These are phyloP conservation scores for Xanthorhoe designata DNA, from an alignment of 2,888 invertebrate species.

Conservation along the genomic window DNA sequence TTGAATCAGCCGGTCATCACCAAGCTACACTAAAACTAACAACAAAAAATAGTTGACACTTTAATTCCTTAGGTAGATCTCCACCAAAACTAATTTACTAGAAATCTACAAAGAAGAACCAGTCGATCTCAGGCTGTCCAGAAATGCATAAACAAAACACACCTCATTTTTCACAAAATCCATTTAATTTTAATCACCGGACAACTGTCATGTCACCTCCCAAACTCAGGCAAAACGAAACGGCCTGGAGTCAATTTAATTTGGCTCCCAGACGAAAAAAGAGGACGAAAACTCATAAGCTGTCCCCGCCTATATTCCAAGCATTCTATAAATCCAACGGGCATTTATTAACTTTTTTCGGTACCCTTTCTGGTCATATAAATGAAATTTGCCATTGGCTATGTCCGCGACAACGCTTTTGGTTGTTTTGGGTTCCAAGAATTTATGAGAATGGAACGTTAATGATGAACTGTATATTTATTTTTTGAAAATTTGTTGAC, in stretches of 20 bases:
- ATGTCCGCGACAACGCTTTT: conserved; percentile 49
- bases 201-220: conserved; percentile 59
- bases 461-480: conserved; percentile 20
- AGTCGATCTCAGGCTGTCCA: background rate
- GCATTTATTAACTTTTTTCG: conserved; percentile 70
- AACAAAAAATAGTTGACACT: too few species aligned
- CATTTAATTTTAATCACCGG: conserved; percentile 41
- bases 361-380: conserved; percentile 53
- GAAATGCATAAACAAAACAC: conserved; percentile 22
- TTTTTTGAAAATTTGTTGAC: conserved; percentile 31
- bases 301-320: conserved; percentile 74
- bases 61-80: too few species aligned
- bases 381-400: conserved; percentile 66
- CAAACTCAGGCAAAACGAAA: conserved; percentile 46
- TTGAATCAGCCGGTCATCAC: too few species aligned
- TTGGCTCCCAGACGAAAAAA: conserved; percentile 77
- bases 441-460: conserved; percentile 32
- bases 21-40: too few species aligned
- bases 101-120: background rate
- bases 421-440: conserved; percentile 35
- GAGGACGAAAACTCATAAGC: conserved; percentile 67
- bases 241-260: conserved; percentile 72
- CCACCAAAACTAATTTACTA: background rate
- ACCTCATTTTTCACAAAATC: conserved; percentile 41
- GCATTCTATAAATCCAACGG: conserved; percentile 65